These are phyloP conservation scores for Pionites leucogaster DNA, from an alignment of 2,113 vertebrate genomes.

Conservation along the genomic window DNA sequence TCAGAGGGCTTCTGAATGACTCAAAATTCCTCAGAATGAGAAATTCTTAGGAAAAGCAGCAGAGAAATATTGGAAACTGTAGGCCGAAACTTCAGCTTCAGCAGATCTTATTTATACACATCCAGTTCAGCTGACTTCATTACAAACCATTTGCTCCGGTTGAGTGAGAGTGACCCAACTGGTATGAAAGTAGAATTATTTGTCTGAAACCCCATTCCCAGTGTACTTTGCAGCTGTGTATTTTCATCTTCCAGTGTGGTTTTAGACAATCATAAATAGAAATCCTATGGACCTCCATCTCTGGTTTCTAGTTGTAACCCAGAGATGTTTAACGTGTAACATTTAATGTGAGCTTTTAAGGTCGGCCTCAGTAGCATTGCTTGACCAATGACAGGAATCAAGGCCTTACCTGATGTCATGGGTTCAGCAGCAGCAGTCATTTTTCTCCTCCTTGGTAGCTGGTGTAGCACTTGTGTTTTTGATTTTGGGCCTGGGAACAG, in stretches of 20 bases:
- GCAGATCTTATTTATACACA: background rate
- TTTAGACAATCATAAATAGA: background rate
- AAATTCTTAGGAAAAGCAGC: conserved; percentile 33
- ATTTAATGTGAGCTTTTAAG: background rate
- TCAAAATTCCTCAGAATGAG: background rate
- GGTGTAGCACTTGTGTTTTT: too few species aligned
- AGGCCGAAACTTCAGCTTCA: background rate
- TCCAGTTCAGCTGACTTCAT: background rate
- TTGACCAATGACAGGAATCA: background rate
- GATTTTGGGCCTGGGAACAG: too few species aligned
- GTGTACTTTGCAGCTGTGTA: background rate
- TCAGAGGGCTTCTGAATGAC: background rate
- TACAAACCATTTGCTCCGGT: background rate
- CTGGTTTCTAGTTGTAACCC: background rate
- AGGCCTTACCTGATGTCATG: background rate
- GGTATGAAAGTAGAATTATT: conserved; percentile 10
- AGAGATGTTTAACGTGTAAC: background rate
- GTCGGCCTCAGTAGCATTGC: background rate
- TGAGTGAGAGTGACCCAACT: background rate
- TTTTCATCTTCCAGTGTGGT: conserved; percentile 10
- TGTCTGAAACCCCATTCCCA: background rate
- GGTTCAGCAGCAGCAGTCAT: too few species aligned
- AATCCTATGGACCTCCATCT: background rate
- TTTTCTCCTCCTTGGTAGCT: too few species aligned
- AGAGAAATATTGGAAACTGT: background rate